These are phyloP conservation scores for Hanleya hanleyi DNA, from an alignment of 2,888 invertebrate species.

Conservation along the genomic window DNA sequence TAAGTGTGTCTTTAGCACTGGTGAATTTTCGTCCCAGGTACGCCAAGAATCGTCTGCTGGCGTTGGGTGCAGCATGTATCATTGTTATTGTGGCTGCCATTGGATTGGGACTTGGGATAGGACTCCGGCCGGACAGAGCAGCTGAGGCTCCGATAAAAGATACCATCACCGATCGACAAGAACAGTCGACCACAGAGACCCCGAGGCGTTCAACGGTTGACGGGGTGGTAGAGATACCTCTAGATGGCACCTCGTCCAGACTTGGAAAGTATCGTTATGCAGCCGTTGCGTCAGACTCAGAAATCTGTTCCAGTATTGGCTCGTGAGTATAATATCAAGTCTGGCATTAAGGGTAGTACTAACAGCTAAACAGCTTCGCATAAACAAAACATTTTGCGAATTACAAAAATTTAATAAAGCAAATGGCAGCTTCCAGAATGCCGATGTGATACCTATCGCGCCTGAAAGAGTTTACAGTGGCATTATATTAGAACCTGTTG, in stretches of 20 bases:
- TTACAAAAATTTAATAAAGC: too few relatives aligned
- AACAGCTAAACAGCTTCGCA: too few relatives aligned
- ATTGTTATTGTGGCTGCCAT: neutral
- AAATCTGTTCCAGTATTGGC: conserved; percentile 67
- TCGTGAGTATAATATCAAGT: too few relatives aligned
- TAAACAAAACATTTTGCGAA: too few relatives aligned
- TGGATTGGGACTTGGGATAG: neutral
- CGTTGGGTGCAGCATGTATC: neutral
- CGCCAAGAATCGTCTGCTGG: neutral
- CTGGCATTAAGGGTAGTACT: too few relatives aligned
- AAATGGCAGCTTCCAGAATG: too few relatives aligned
- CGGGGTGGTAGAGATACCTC: neutral
- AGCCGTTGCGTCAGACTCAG: conserved; percentile 70
- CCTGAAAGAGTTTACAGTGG: too few relatives aligned
- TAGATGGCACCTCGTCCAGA: conserved; percentile 18
- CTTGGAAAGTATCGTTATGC: conserved; percentile 66
- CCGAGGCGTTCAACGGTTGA: neutral
- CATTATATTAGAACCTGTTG: too few relatives aligned
- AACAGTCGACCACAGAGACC: neutral
- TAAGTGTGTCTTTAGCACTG: too few relatives aligned
- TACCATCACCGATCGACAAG: neutral
- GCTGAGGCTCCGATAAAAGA: neutral
- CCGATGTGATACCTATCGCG: too few relatives aligned
- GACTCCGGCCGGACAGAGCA: neutral
- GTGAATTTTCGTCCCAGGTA: too few relatives aligned